Evolutionary conservation across 2,797 vertebrate species (phyloP).

Genomic region (Pipistrellus pygmaeus): DNA sequence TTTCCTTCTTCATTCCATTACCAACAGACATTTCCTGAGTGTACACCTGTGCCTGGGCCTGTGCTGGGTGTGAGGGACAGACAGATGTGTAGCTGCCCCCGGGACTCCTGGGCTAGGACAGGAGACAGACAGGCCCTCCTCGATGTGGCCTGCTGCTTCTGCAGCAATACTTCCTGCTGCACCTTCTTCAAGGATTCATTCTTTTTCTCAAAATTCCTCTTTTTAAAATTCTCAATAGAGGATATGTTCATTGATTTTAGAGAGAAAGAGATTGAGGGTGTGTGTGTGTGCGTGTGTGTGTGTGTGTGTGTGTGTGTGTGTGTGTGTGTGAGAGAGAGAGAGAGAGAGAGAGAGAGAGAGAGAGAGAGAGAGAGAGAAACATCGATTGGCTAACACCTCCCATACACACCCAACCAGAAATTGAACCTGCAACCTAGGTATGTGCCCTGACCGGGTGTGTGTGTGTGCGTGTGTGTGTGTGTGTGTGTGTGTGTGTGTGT

Average conservation of each 20-base stretch:
- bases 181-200: neutral
- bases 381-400: neutral
- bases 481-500: no score
- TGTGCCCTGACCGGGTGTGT: neutral
- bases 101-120: neutral
- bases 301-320: no score
- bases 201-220: neutral
- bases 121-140: neutral
- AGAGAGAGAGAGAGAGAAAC: neutral
- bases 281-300: no score
- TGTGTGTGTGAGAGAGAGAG: no score
- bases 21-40: neutral
- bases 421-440: neutral
- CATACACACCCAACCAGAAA: neutral
- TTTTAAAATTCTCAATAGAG: neutral
- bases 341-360: neutral
- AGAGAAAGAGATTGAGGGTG: neutral
- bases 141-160: fast-evolving
- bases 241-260: neutral
- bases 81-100: neutral
- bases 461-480: no score
- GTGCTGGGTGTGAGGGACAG: neutral
- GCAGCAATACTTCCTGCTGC: neutral
- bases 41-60: neutral
- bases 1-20: neutral